These are phyloP conservation scores for Dryobota labecula DNA, from an alignment of 2,888 invertebrate species.

Conservation along the genomic window DNA sequence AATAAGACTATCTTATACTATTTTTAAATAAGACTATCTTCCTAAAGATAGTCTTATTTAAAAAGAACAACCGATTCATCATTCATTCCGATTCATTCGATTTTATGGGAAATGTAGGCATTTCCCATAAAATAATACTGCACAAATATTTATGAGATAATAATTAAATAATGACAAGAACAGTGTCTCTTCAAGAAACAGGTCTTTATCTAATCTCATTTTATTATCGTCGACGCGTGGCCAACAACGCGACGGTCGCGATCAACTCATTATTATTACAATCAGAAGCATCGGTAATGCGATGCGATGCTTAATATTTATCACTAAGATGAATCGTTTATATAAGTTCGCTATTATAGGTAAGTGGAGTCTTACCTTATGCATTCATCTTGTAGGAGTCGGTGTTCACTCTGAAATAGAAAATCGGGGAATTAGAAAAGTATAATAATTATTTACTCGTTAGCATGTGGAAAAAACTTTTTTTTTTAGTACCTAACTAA, in stretches of 20 bases:
- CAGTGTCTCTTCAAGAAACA: slow-evolving; percentile 10
- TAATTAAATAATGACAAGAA: slow-evolving; percentile 18
- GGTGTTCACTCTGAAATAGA: slow-evolving; percentile 55
- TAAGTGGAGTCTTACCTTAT: slow-evolving; percentile 69
- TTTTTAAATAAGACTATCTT: too few species aligned
- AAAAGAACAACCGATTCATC: too few species aligned
- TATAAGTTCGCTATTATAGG: neutral
- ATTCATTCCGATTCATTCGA: too few species aligned
- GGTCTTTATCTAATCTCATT: slow-evolving; percentile 34
- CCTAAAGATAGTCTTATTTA: too few species aligned
- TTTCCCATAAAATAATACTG: neutral
- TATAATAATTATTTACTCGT: neutral
- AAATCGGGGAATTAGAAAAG: slow-evolving; percentile 5
- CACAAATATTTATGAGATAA: slow-evolving; percentile 7
- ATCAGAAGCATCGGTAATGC: slow-evolving; percentile 32
- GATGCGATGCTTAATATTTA: slow-evolving; percentile 24
- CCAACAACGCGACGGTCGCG: slow-evolving; percentile 39
- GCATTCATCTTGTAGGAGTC: slow-evolving; percentile 67
- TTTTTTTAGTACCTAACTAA: too few species aligned
- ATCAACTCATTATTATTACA: slow-evolving; percentile 37
- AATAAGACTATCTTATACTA: too few species aligned
- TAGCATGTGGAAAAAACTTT: neutral
- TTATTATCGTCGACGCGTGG: slow-evolving; percentile 50
- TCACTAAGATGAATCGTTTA: slow-evolving; percentile 23
- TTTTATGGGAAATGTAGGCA: too few species aligned